These are phyloP conservation scores for Mechanitis mazaeus DNA, from an alignment of 2,888 invertebrate genomes.

Conservation along the genomic window DNA sequence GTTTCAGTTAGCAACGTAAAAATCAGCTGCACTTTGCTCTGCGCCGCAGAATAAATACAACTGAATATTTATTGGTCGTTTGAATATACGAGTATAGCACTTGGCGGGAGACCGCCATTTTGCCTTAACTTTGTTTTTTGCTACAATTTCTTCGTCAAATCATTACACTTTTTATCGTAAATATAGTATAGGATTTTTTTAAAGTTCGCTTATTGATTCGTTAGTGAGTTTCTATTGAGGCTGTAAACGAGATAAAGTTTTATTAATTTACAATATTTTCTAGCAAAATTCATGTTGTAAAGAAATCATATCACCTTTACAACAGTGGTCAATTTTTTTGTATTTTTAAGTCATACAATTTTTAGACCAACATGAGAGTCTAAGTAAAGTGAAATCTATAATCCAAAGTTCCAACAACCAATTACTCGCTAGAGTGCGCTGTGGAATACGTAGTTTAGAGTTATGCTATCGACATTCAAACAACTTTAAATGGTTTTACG, in stretches of 20 bases:
- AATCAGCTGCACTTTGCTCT: slow-evolving; percentile 1
- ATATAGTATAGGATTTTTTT: too few species aligned
- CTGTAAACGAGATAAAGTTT: too few species aligned
- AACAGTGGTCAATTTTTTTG: too few species aligned
- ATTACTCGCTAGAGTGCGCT: not conserved
- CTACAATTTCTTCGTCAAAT: slow-evolving; percentile 8
- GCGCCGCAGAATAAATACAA: slow-evolving; percentile 56
- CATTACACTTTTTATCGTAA: too few species aligned
- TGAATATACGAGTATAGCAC: slow-evolving; percentile 62
- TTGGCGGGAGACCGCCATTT: slow-evolving; percentile 65
- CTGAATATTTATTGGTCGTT: slow-evolving; percentile 75
- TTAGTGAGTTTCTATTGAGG: too few species aligned
- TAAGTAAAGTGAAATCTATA: too few species aligned
- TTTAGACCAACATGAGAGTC: too few species aligned
- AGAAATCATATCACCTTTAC: too few species aligned
- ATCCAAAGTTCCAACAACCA: not conserved
- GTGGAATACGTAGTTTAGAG: not conserved
- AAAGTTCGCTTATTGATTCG: too few species aligned
- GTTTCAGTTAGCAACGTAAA: not conserved
- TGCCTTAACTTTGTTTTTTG: slow-evolving; percentile 39
- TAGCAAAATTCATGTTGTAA: too few species aligned
- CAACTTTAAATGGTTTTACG: not conserved
- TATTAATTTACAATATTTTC: too few species aligned
- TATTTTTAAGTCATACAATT: too few species aligned
- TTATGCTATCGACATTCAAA: not conserved